Base-by-base conservation (phyloP, 2,888 invertebrate species). In the Panorpa germanica region DNA sequence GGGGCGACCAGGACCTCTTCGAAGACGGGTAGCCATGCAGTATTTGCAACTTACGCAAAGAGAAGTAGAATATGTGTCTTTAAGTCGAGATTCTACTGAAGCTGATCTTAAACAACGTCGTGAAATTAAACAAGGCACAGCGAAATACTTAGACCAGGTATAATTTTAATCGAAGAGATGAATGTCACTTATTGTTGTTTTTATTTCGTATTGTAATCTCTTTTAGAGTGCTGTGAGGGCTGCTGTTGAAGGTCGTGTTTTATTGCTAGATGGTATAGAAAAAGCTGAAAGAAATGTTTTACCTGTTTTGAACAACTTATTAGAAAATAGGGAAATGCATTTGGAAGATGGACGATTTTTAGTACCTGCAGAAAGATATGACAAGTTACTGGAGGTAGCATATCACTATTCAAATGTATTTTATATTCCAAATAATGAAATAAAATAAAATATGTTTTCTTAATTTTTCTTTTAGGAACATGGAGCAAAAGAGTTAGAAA, bases 291-390 rank as follows among this genome's bases (percentile, higher is more conserved):
- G 95, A 28, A 96, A 96, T 61, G 95, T 96, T 23, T 57, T 96
- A 35, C 95, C 95, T 19, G 82, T 96, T 27, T 59, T 96, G 22
- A 96, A 96, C 54, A 96, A 96, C 58, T 61, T 96, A 31, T 57
- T 96, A 30, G 95, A 96, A 57, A 96, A 96, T 54, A 65, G 95
- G 33, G 96, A 96, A 57, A 95, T 96, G 93, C 90, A 95, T 54
- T 60, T 96, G 35, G 95, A 96, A 57, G 95, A 95, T 59, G 96
- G 96, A 0, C 61, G 91, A 41, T 85, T 95, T 49, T 59, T 96
- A 21, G 78, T 96, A 48, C 77, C 90, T 1, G 76, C 90, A 6
- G 58, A 69, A 4, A 69, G 90, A 57, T 96, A 86, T 47, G 93
- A 96, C 47, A 81, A 82, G 49, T 57, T 96, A 10, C 52, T 88